Percentiles rank a stretch among this genome's conserved stretches.
Conservation (phyloP, 2,113 vertebrate species). For the Neotragus moschatus region DNA sequence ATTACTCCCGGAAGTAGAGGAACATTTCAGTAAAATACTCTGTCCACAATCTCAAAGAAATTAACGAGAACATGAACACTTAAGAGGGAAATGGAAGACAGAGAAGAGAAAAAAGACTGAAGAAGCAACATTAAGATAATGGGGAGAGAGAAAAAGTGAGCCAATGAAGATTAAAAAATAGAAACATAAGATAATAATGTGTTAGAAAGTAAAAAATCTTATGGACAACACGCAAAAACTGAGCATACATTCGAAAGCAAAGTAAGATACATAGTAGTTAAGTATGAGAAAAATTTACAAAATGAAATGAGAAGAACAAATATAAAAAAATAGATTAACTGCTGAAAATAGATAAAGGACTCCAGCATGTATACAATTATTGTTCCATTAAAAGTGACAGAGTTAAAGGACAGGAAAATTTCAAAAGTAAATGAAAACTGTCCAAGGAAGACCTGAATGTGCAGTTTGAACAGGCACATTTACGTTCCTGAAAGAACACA, state of each 20-base stretch:
- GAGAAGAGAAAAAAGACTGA: neutral
- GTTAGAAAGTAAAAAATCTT: neutral
- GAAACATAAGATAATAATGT: neutral
- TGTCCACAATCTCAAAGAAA: neutral
- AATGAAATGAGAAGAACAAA: neutral
- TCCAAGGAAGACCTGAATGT: neutral
- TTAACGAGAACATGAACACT: neutral
- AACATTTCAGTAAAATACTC: neutral
- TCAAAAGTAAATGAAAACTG: neutral
- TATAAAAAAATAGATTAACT: neutral
- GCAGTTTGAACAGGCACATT: neutral
- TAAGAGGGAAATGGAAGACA: neutral
- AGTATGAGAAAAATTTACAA: neutral
- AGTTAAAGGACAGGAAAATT: neutral
- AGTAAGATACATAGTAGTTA: neutral
- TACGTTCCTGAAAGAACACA: neutral
- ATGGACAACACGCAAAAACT: neutral
- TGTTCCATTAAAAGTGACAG: neutral
- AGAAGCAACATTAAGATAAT: neutral
- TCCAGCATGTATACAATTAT: neutral
- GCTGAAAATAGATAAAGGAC: neutral
- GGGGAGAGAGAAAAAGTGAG: neutral
- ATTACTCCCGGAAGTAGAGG: neutral
- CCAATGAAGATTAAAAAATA: neutral
- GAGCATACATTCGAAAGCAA: neutral